A percentile compares a stretch with the other conserved stretches of the same genome.
Conservation (phyloP, 2,888 invertebrate genomes). For the Dioctria linearis region DNA sequence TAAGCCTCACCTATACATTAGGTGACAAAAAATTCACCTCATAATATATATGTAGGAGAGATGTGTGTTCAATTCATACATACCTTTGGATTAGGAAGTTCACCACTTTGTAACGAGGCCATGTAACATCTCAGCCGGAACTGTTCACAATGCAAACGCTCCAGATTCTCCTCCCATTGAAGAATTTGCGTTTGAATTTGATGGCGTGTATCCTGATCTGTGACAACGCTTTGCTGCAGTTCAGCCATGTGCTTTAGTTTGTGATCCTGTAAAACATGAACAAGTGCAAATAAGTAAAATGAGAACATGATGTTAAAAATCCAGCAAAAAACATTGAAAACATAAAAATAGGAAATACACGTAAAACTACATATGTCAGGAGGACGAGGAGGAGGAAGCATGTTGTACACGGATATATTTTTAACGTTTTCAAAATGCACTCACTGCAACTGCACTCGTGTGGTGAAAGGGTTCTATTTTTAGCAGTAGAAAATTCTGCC, state of each 20-base stretch:
- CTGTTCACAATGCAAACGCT: conserved; percentile 96
- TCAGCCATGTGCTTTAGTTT: conserved; percentile 99
- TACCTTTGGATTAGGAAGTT: conserved; percentile 98
- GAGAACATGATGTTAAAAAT: conserved; percentile 22
- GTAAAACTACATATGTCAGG: neutral
- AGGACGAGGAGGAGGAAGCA: neutral
- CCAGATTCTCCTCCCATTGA: conserved; percentile 97
- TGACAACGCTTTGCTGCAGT: conserved; percentile 95
- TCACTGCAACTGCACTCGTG: conserved; percentile 7
- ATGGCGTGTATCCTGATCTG: conserved; percentile 91
- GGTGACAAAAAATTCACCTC: too few relatives aligned
- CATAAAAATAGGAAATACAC: neutral
- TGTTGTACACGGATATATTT: neutral
- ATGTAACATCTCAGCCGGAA: conserved; percentile 96
- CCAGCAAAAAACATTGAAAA: conserved; percentile 16
- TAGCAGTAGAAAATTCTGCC: neutral
- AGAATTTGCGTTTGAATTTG: conserved; percentile 94
- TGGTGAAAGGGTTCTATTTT: conserved; percentile 32
- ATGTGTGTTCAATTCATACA: conserved; percentile 61
- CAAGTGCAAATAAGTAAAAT: conserved; percentile 20
- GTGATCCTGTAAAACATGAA: conserved; percentile 82
- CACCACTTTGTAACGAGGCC: conserved; percentile 95
- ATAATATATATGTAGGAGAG: neutral
- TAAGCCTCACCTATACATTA: too few relatives aligned
- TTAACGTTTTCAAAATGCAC: conserved; percentile 7